Conservation (phyloP, 2,888 invertebrate genomes). For the Xylota segnis region DNA sequence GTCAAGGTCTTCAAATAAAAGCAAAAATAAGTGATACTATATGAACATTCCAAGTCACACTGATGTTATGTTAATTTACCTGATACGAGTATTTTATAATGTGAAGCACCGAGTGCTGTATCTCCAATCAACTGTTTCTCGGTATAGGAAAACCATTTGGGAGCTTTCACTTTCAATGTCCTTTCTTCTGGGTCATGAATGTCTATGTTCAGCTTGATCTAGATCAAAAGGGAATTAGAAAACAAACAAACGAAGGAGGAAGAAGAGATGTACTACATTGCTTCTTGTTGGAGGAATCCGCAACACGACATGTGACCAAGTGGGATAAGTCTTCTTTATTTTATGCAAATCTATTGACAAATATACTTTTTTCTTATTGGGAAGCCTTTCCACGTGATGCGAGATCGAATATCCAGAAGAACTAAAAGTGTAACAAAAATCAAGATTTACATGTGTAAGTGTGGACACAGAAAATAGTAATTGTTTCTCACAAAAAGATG, state of each 20-base stretch:
- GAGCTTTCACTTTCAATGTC: constrained; percentile 82
- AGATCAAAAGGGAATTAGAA: constrained; percentile 78
- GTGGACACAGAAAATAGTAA: background rate
- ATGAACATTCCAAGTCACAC: background rate
- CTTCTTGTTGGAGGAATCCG: constrained; percentile 88
- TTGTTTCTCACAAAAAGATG: background rate
- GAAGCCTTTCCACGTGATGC: constrained; percentile 57
- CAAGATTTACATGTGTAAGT: background rate
- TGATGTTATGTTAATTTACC: constrained; percentile 77
- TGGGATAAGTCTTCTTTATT: constrained; percentile 86
- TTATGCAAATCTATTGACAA: constrained; percentile 86
- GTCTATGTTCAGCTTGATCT: constrained; percentile 88
- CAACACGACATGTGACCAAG: constrained; percentile 90
- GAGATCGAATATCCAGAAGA: constrained; percentile 53
- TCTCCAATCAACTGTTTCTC: constrained; percentile 84
- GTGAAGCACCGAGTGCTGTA: constrained; percentile 86
- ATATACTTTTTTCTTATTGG: constrained; percentile 47
- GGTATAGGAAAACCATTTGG: constrained; percentile 83
- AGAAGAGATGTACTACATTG: constrained; percentile 84
- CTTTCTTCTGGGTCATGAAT: constrained; percentile 86
- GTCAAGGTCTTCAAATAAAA: constrained; percentile 83
- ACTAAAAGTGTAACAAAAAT: constrained; percentile 13
- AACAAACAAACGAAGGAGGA: background rate
- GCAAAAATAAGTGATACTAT: no score
- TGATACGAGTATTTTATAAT: constrained; percentile 87